Base-by-base conservation (phyloP, 2,113 vertebrate species). In the Hippocampus mohnikei region DNA sequence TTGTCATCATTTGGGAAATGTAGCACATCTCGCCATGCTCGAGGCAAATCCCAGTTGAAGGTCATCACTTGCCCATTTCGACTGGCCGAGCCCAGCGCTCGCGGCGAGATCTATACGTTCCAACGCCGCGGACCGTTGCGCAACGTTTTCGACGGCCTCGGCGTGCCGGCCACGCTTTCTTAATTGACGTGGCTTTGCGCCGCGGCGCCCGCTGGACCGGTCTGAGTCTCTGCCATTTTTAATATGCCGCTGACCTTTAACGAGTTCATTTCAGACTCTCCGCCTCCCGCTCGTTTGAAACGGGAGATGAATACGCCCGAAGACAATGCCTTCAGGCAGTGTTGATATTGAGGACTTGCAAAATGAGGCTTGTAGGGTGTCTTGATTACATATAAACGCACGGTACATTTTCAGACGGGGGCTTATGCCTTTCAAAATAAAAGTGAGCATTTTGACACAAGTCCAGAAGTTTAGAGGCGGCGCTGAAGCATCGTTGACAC, bases 171-270 rank as follows among this genome's bases (percentile, higher is more conserved):
- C 16, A 42, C 15, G 7, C 3, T 41, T 41, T 41, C 9, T 41
- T 63, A 23, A 65, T 29, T 25, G 8, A 18, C 29, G 9, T n/a
- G 41, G 16, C n/a, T 65, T 65, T 42, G 62, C 41, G 8, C 40
- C 62, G 46, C 40, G 42, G 44, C 40, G 6, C 16, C 33, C 41
- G 8, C 8, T 13, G 12, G 12, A 44, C 62, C 20, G 62, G 62
- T 64, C 33, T 37, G 12, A 44, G 62, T 62, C 3, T 7, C 11
- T 12, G 21, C 18, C 3, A 18, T n/a, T 42, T 63, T 41, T 37
- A 44, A 44, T 44, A 44, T 25, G 41, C n/a, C 6, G n/a, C n/a
- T 65, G 62, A 65, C 62, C 41, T 65, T 46, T 65, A 25, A 65
- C n/a, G 7, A 44, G 41, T 65, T 65, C 40, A 44, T 25, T 25